A percentile compares a stretch with the other conserved stretches of the same genome.
Conservation (phyloP, 2,888 invertebrate species). For the Ecdyonurus torrentis region DNA sequence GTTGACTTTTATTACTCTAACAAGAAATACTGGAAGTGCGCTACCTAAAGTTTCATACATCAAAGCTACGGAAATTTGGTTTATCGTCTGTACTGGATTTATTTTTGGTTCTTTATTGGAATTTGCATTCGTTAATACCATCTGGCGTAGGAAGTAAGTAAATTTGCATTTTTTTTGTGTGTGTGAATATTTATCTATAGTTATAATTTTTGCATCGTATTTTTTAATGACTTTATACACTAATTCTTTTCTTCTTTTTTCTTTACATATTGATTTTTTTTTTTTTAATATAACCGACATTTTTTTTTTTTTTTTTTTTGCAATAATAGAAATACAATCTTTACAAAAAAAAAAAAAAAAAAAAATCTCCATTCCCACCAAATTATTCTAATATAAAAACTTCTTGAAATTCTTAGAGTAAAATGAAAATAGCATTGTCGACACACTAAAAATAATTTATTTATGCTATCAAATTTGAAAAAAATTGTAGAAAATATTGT, state of each 20-base stretch:
- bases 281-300: too few relatives aligned
- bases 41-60: slow-evolving; percentile 78
- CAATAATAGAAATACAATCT: too few relatives aligned
- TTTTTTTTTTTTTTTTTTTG: too few relatives aligned
- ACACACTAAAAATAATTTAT: too few relatives aligned
- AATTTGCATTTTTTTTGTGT: not conserved
- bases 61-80: slow-evolving; percentile 82
- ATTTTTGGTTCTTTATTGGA: slow-evolving; percentile 74
- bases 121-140: slow-evolving; percentile 78
- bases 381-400: too few relatives aligned
- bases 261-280: too few relatives aligned
- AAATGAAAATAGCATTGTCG: too few relatives aligned
- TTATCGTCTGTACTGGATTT: slow-evolving; percentile 66
- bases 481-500: too few relatives aligned
- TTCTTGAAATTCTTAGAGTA: too few relatives aligned
- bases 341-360: too few relatives aligned
- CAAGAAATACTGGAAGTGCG: slow-evolving; percentile 68
- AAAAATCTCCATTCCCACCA: too few relatives aligned
- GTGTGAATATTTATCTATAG: not conserved
- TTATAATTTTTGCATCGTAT: not conserved
- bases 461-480: too few relatives aligned
- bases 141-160: slow-evolving; percentile 64
- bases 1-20: slow-evolving; percentile 73
- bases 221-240: not conserved
- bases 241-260: not conserved